Evolutionary conservation across 2,797 vertebrate genomes (phyloP), one percentile per base, ranked within the genome.

Genomic region (Sebastes alutus): DNA sequence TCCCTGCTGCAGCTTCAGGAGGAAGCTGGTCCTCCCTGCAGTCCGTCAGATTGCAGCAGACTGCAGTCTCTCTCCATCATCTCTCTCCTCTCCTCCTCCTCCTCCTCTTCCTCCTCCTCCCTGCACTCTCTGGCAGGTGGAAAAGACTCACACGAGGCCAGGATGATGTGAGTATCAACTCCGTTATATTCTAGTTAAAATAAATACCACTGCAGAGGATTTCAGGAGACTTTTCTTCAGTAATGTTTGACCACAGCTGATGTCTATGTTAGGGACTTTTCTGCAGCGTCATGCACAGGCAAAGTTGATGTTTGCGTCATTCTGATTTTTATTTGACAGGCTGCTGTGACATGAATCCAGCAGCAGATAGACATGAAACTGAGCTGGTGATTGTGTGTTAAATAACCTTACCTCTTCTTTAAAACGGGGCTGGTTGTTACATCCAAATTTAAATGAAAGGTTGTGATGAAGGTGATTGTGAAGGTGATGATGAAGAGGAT

Each of bases 101-200:
- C 61, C 10, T 30, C 68, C 25, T 59, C 52, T 25, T 56, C 65
- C 77, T 20, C 63, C 82, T 75, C 42, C 80, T 74, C 83, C 80
- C 78, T 85, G 84, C 85, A 22, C 83, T 76, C 58, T 33, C 35
- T 72, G 54, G 67, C 87, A 86, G 85, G 81, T 91, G 87, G 81
- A 78, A 75, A 75, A 65, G 76, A 87, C 84, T 25, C 75, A 32
- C 46, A 16, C 71, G 60, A 54, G 27, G 16, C 71, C 35, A 33
- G 61, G 32, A 84, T 52, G 27, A 94, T 94, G 93, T 94, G 81
- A 92, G 93, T 94, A 91, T 32, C 23, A 1, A 1, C 52, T 25
- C 59, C 22, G 7, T 10, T 38, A 3, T 38, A 16, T 64, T 38
- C 22, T 42, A 5, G 7, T 25, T 7, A 8, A 27, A 25, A 4